Base-by-base conservation (phyloP, 1,140 invertebrate species). In the Homarus americanus region DNA sequence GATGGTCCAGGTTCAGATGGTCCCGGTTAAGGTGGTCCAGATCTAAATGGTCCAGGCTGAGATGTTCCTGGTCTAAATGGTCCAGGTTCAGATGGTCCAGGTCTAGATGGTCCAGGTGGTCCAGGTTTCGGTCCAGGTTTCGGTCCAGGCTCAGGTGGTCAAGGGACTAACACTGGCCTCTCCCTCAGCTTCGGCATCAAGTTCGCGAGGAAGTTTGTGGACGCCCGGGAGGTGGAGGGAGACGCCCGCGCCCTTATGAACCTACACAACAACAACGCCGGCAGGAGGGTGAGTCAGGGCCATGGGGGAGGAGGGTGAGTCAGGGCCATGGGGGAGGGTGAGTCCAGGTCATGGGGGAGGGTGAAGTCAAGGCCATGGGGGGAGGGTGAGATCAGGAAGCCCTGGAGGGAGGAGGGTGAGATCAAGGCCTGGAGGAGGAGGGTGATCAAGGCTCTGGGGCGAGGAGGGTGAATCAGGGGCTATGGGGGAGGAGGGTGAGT, bases 211-310 rank as follows among this genome's bases (percentile, higher is more conserved):
- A 96, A 96, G 93, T 98, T 98, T 94, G 95, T 98, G 92, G 97
- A 98, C 94, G 96, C 97, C 73, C 95, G 97, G 82, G 96, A 98
- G 94, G 95, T 97, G 84, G 97, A 98, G 36, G 95, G 96, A 0
- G 97, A 98, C 94, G 97, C 97, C 4, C 95, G 98, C 49, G 97
- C 97, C 82, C 95, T 98, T 91, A 99, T 99, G 98, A 99, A 99
- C 95, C 95, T 99, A 44, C 98, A 99, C 94, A 99, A 99, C 94
- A 99, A 99, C 95, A 96, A 97, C 93, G 98, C 97, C 38, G 98
- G 98, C 76, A 95, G 98, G 94, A 97, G 97, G 97, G 98, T 99
- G 94, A 92, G 92, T 75, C 10, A 32, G n/a, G 63, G 28, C 10
- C 15, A 63, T 49, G 58, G 63, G 28, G 17, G 63, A 32, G 4